Base-by-base conservation (phyloP, 37 sponge, comb jelly and placozoan species). In the Chondrilla cf. caribensis region DNA sequence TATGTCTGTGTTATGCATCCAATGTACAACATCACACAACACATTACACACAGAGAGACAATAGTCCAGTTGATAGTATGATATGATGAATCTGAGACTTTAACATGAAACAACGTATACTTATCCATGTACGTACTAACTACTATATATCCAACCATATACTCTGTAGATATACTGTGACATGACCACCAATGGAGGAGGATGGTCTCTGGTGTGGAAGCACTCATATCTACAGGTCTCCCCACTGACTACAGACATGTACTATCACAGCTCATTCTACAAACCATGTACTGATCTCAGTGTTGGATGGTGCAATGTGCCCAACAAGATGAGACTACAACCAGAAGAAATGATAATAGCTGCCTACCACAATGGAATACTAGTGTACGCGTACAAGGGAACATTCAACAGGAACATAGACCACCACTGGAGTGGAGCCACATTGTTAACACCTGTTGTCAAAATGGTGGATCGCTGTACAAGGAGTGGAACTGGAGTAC, bases 121-220 rank as follows among this genome's bases (percentile, higher is more conserved):
- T n/a, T n/a, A n/a, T n/a, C n/a, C n/a, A n/a, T n/a, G n/a, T n/a
- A n/a, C n/a, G n/a, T n/a, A n/a, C n/a, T n/a, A n/a, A n/a, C n/a
- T n/a, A n/a, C n/a, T n/a, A n/a, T n/a, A n/a, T n/a, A n/a, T n/a
- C n/a, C n/a, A n/a, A n/a, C n/a, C n/a, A n/a, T n/a, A n/a, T n/a
- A n/a, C n/a, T n/a, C n/a, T n/a, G n/a, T n/a, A 80, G 81, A 24
- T 58, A 8, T 60, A 80, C 40, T 80, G 81, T 80, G 81, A 80
- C 65, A 62, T 80, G 62, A 58, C 24, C n/a, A 62, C 42, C 31
- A 47, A 80, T 80, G 64, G 65, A 35, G 81, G 81, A 80, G 81
- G 81, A 60, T 80, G 81, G 81, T 39, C 62, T 60, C 42, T 80
- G 41, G 81, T 80, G 5, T 80, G 81, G 81, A 58, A 80, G 33